These are phyloP conservation scores for Drosophila pegasa DNA, from an alignment of 2,888 invertebrate species.

Conservation along the genomic window DNA sequence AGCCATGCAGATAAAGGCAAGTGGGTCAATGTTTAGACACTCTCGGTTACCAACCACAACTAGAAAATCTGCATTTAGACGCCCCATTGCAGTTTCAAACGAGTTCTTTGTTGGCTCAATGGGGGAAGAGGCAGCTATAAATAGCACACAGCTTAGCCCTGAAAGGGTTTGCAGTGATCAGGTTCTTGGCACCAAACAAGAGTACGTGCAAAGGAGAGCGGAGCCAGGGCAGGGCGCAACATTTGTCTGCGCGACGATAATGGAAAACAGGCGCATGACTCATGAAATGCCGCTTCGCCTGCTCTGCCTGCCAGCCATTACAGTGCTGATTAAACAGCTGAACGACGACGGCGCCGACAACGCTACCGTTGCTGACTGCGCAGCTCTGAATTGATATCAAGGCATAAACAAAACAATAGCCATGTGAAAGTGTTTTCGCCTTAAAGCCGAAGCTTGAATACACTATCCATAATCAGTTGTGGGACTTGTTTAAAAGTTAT, in stretches of 20 bases:
- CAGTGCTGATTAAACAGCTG: slow-evolving; percentile 68
- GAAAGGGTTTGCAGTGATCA: slow-evolving; percentile 46
- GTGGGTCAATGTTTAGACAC: slow-evolving; percentile 62
- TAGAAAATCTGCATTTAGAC: slow-evolving; percentile 30
- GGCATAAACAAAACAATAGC: slow-evolving; percentile 54
- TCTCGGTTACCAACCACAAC: neutral
- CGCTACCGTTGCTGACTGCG: slow-evolving; percentile 32
- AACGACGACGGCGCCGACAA: slow-evolving; percentile 7
- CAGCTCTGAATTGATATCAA: slow-evolving; percentile 38
- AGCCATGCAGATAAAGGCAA: slow-evolving; percentile 48
- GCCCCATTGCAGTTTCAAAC: slow-evolving; percentile 41
- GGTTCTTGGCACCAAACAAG: slow-evolving; percentile 42
- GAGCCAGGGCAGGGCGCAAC: neutral
- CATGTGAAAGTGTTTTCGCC: neutral
- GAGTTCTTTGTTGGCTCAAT: slow-evolving; percentile 42
- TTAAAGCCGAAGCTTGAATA: slow-evolving; percentile 13
- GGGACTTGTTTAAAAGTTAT: neutral
- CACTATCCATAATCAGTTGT: neutral
- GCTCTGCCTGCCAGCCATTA: slow-evolving; percentile 8
- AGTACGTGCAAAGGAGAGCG: neutral
- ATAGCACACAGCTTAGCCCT: slow-evolving; percentile 32
- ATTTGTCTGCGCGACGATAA: slow-evolving; percentile 45
- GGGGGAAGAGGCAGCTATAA: slow-evolving; percentile 17
- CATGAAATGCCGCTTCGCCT: slow-evolving; percentile 32
- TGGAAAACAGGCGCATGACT: slow-evolving; percentile 45